phyloP scores from a whole-genome alignment of 2,797 vertebrate genomes.

The Enteromius trimaculatus region DNA sequence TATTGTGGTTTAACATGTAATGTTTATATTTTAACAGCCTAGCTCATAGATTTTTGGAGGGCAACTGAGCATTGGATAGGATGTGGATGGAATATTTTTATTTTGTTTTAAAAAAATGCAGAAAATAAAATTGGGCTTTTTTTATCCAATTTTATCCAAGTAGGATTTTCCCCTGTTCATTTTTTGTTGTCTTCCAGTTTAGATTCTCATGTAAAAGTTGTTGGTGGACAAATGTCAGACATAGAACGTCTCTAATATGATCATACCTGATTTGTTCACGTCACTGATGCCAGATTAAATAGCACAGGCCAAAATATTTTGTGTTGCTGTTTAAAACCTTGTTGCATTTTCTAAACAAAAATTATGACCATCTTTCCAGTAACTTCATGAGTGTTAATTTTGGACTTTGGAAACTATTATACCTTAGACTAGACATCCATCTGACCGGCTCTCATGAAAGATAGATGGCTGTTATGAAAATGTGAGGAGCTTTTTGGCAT shows the following conservation, averaged over 20 bases:
- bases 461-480: conserved; percentile 28
- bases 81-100: background rate
- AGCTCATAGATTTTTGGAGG: background rate
- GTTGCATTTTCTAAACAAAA: background rate
- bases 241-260: background rate
- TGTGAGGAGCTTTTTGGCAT: background rate
- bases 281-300: conserved; percentile 1
- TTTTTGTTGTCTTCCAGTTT: background rate
- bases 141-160: background rate
- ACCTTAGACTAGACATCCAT: background rate
- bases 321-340: background rate
- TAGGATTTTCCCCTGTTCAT: background rate
- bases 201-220: background rate
- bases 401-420: background rate
- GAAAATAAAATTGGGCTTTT: background rate
- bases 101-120: background rate
- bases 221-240: background rate
- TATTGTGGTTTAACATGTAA: background rate
- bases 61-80: background rate
- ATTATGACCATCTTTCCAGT: background rate
- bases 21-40: background rate
- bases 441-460: conserved; percentile 25
- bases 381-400: background rate
- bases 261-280: background rate
- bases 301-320: background rate